Percentiles rank a stretch among this genome's conserved stretches.
phyloP scores from a whole-genome alignment of 2,113 vertebrate genomes.

The Nibea coibor region DNA sequence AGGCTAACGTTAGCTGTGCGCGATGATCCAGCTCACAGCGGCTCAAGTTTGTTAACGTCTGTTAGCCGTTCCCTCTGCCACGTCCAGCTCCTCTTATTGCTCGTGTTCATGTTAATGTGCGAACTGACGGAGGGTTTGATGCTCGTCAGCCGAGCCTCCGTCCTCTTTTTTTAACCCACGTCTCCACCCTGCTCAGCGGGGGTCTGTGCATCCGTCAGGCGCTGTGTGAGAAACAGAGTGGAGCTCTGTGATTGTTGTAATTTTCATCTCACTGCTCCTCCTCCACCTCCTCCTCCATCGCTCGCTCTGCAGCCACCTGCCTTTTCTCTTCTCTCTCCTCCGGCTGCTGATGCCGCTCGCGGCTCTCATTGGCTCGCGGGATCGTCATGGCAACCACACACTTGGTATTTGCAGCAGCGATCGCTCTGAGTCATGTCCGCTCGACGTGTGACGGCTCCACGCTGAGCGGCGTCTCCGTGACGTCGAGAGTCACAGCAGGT shows the following conservation, averaged over 20 bases:
- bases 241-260: constrained; percentile 59
- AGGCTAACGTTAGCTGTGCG: too few relatives aligned
- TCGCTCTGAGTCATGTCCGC: constrained; percentile 29
- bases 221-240: constrained; percentile 27
- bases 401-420: constrained; percentile 26
- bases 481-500: too few relatives aligned
- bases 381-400: constrained; percentile 52
- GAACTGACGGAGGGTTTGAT: too few relatives aligned
- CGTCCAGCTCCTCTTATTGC: too few relatives aligned
- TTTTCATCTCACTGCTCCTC: constrained; percentile 42
- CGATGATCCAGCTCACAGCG: too few relatives aligned
- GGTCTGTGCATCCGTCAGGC: constrained; percentile 36
- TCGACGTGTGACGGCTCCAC: neutral
- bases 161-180: constrained; percentile 43
- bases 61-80: too few relatives aligned
- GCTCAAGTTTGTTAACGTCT: too few relatives aligned
- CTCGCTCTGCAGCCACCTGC: constrained; percentile 40
- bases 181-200: constrained; percentile 35
- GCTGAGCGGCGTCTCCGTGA: neutral
- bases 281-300: neutral
- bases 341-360: neutral
- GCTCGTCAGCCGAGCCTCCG: constrained; percentile 36
- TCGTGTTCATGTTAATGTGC: too few relatives aligned
- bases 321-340: neutral
- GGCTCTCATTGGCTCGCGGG: neutral